Conservation (phyloP, 2,113 vertebrate genomes). For the Gymnorhina tibicen region DNA sequence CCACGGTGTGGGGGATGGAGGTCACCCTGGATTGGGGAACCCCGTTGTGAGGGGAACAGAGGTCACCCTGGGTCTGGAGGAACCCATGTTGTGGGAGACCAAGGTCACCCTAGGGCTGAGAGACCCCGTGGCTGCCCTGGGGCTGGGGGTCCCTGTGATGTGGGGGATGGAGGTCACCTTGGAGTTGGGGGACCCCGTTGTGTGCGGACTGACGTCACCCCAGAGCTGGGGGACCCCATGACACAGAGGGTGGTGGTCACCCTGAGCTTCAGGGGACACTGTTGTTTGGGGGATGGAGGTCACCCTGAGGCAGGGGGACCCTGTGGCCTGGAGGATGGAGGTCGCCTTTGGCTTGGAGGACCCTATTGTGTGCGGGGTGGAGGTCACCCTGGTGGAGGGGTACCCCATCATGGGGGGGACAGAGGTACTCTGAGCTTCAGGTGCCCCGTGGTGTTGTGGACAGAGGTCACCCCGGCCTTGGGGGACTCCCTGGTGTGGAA, state of each 20-base stretch:
- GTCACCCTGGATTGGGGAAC: background rate
- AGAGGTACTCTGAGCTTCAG: background rate
- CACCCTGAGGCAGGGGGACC: background rate
- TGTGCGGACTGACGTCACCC: rapidly evolving
- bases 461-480: background rate
- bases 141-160: too few species aligned
- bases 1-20: background rate
- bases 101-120: background rate
- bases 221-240: rapidly evolving
- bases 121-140: background rate
- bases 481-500: background rate
- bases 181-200: rapidly evolving
- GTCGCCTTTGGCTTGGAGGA: background rate
- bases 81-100: background rate
- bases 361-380: rapidly evolving
- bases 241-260: background rate
- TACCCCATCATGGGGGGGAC: rapidly evolving
- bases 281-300: background rate
- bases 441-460: too few species aligned
- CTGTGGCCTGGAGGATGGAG: background rate
- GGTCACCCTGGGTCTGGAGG: background rate
- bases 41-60: background rate
- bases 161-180: background rate
- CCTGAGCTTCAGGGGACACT: background rate
- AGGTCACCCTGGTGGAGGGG: rapidly evolving